Conservation (phyloP, 2,797 vertebrate genomes). For the Rhadinocentrus ornatus region DNA sequence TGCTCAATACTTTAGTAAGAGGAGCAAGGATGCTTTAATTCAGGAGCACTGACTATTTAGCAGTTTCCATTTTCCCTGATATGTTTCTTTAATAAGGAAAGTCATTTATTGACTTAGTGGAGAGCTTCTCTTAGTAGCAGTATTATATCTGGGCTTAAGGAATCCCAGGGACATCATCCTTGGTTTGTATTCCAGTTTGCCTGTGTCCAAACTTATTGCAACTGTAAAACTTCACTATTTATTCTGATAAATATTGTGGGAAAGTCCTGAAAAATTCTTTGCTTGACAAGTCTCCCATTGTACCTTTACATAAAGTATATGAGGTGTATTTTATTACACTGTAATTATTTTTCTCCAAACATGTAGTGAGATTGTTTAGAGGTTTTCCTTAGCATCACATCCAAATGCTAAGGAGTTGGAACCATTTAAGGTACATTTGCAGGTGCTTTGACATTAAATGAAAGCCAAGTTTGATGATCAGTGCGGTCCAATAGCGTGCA, state of each 20-base stretch:
- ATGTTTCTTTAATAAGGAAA: conserved; percentile 26
- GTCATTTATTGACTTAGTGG: conserved; percentile 8
- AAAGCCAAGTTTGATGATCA: not conserved
- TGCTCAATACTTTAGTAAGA: conserved; percentile 19
- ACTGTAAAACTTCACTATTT: not conserved
- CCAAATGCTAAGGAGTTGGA: not conserved
- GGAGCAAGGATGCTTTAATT: not conserved
- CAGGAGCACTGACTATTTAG: conserved; percentile 5
- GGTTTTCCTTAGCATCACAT: not conserved
- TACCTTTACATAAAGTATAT: too few species aligned
- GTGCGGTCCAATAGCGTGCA: not conserved
- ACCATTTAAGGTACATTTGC: not conserved
- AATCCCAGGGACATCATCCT: not conserved
- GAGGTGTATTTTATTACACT: not conserved
- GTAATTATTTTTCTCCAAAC: not conserved
- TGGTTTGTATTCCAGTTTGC: conserved; percentile 6
- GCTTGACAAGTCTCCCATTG: not conserved
- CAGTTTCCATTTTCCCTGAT: conserved; percentile 11
- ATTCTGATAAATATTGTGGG: not conserved
- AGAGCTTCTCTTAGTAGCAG: conserved; percentile 4
- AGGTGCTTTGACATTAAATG: not conserved
- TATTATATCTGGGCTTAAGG: conserved; percentile 15
- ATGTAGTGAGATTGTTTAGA: not conserved
- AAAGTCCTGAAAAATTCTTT: not conserved
- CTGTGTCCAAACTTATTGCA: not conserved